Evolutionary conservation across 2,797 vertebrate species (phyloP), one percentile per base, ranked within the genome.

Genomic region (Leptoclinus maculatus): DNA sequence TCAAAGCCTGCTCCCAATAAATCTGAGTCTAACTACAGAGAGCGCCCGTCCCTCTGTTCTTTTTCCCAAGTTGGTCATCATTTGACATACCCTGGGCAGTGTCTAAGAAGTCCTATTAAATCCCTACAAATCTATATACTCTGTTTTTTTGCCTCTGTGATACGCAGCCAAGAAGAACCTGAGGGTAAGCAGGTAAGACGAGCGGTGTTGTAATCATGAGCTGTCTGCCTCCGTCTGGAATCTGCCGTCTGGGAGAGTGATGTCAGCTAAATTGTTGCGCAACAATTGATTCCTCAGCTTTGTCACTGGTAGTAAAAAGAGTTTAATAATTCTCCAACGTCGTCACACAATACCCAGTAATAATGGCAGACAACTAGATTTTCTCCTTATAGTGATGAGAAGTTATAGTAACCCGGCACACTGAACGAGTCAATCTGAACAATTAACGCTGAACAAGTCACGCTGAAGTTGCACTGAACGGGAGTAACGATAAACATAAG

Each of bases 1-100:
- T 90, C 88, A 90, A 89, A 91, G 87, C 58, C 64, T 32, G 4
- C 29, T 59, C 32, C 67, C 71, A 76, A 74, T 90, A 92, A 90
- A 90, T 90, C 62, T 82, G 21, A 74, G 71, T 76, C 75, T 77
- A 85, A 91, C 85, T 84, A 83, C 81, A 89, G 83, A 84, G 80
- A 38, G 38, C 67, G 71, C 66, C 56, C 21, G 29, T 78, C 59
- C 68, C 68, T 88, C 83, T 93, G 83, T 87, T 87, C 76, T 89
- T 83, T 68, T 32, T 45, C 70, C 78, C 34, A 25, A 54, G 56
- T 90, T 54, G 53, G 74, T 78, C 59, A 76, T 82, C 47, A 63
- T 67, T 81, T 23, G 32, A 69, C 34, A n/a, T 59, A 56, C 27
- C 56, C 47, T n/a, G 36, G 17, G 41, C 63, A 57, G 62, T 53